These are phyloP conservation scores for Harmothoe impar DNA, from an alignment of 2,888 invertebrate species.

Conservation along the genomic window DNA sequence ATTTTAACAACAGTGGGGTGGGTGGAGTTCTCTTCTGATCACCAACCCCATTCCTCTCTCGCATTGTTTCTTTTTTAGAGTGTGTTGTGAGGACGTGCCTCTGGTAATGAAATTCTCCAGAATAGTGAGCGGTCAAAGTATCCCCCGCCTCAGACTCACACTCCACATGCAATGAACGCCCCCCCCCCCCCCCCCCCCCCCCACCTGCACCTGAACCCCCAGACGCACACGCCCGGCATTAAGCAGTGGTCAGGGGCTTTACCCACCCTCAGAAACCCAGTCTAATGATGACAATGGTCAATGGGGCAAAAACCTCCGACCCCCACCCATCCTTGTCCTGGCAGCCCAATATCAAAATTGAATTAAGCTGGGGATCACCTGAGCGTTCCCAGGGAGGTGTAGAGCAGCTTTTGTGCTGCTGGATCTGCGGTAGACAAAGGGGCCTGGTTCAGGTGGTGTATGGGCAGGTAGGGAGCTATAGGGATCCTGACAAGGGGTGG, in stretches of 20 bases:
- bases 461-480: neutral
- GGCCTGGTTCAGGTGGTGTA: neutral
- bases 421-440: neutral
- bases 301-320: neutral
- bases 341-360: slow-evolving; percentile 38
- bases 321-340: neutral
- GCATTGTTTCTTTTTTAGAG: no score
- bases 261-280: neutral
- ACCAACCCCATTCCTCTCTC: no score
- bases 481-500: neutral
- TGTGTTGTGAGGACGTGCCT: no score
- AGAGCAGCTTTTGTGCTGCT: neutral
- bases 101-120: no score
- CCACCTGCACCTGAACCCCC: neutral
- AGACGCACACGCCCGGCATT: neutral
- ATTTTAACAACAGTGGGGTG: no score
- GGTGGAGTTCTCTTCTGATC: no score
- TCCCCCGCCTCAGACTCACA: no score
- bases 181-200: neutral
- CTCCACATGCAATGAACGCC: no score
- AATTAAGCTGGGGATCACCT: slow-evolving; percentile 22
- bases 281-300: neutral
- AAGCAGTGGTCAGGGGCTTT: neutral
- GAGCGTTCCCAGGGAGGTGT: neutral
- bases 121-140: no score